A percentile compares a stretch with the other conserved stretches of the same genome.
These are phyloP conservation scores for Coelopa frigida DNA, from an alignment of 1,140 invertebrate species.

Conservation along the genomic window DNA sequence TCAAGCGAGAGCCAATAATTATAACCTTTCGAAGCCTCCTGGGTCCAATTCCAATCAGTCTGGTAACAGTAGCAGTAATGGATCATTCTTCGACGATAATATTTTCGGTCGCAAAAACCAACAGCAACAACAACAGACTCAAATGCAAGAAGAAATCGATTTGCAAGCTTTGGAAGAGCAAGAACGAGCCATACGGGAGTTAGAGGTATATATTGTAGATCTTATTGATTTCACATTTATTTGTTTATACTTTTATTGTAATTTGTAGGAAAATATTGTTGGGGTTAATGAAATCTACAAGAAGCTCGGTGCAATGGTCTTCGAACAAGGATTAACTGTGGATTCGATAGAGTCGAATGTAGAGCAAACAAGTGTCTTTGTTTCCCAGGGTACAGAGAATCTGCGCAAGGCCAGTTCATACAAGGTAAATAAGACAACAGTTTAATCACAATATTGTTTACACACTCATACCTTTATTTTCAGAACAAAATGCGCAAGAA, in stretches of 20 bases:
- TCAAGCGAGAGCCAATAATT: constrained; percentile 37
- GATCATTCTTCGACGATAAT: constrained; percentile 41
- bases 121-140: constrained; percentile 55
- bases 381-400: constrained; percentile 73
- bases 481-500: constrained; percentile 80
- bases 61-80: constrained; percentile 22
- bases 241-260: neutral
- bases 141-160: constrained; percentile 75
- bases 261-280: constrained; percentile 76
- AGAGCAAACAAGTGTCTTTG: constrained; percentile 80
- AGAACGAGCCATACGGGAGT: constrained; percentile 79
- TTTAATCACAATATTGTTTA: constrained; percentile 13
- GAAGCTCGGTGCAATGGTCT: constrained; percentile 91
- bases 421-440: constrained; percentile 49
- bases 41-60: constrained; percentile 17
- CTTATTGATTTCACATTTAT: neutral
- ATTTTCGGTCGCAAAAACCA: constrained; percentile 44
- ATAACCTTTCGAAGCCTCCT: constrained; percentile 39
- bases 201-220: constrained; percentile 63
- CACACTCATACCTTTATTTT: constrained; percentile 46
- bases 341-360: constrained; percentile 96
- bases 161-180: constrained; percentile 79
- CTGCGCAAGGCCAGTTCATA: constrained; percentile 74
- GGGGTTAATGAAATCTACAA: constrained; percentile 99
- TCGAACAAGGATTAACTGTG: constrained; percentile 93